Evolutionary conservation across 2,888 invertebrate species (phyloP).

Genomic region (Nymphalis urticae): DNA sequence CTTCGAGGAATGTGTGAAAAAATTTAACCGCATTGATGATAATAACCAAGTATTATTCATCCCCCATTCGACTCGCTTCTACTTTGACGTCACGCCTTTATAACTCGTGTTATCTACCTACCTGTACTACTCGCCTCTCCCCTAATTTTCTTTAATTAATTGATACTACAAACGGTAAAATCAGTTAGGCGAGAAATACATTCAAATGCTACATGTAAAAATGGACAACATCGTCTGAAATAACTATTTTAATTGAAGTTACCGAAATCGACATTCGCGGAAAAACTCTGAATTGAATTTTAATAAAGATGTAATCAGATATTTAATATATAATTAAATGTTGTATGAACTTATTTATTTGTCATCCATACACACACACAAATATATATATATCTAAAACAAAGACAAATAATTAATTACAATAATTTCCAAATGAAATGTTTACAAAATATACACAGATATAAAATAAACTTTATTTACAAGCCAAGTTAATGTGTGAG

Average conservation of each 20-base stretch:
- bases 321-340: too few species aligned
- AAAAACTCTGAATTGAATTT: too few species aligned
- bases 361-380: too few species aligned
- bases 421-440: background rate
- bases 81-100: slow-evolving; percentile 51
- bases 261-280: too few species aligned
- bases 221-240: slow-evolving; percentile 30
- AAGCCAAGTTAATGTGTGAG: slow-evolving; percentile 21
- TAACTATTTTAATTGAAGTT: background rate
- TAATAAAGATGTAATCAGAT: too few species aligned
- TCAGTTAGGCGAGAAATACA: slow-evolving; percentile 64
- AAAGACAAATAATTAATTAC: background rate
- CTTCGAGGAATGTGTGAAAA: slow-evolving; percentile 73
- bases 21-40: slow-evolving; percentile 56
- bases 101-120: slow-evolving; percentile 53
- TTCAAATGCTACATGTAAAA: slow-evolving; percentile 46
- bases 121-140: slow-evolving; percentile 42
- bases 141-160: slow-evolving; percentile 66
- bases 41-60: slow-evolving; percentile 46
- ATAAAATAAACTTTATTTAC: background rate
- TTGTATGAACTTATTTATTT: too few species aligned
- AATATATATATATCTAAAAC: too few species aligned
- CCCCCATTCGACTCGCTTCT: slow-evolving; percentile 40
- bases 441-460: background rate
- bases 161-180: slow-evolving; percentile 69